phyloP scores from a whole-genome alignment of 2,113 vertebrate species.

The Syngnathus floridae region DNA sequence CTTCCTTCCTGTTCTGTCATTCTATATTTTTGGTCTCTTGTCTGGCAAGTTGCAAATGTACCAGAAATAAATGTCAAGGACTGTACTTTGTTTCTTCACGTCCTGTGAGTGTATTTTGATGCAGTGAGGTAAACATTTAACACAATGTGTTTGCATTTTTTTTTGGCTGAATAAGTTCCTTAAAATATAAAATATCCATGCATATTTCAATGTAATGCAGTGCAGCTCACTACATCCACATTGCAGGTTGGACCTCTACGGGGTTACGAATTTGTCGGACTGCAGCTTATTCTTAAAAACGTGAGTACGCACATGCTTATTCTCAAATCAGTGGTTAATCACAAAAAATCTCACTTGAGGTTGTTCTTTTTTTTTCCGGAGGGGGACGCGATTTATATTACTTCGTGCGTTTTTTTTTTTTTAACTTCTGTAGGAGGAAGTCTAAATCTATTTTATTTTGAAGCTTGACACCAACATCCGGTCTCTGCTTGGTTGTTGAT shows the following conservation, averaged over 20 bases:
- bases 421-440: neutral
- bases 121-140: neutral
- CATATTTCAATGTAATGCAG: neutral
- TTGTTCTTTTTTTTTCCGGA: neutral
- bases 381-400: too few species aligned
- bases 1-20: conserved; percentile 19
- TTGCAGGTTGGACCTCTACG: neutral
- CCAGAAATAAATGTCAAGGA: conserved; percentile 41
- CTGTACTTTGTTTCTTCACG: conserved; percentile 9
- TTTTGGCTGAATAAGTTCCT: neutral
- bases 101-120: neutral
- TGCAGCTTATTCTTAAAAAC: neutral
- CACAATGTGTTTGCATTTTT: neutral
- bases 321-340: too few species aligned
- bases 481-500: neutral
- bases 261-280: neutral
- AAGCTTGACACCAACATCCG: neutral
- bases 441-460: neutral
- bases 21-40: conserved; percentile 7
- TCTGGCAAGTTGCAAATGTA: conserved; percentile 39
- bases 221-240: neutral
- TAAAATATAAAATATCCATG: neutral
- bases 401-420: neutral
- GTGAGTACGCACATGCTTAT: neutral
- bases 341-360: neutral